Evolutionary conservation across 2,797 vertebrate genomes (phyloP), one percentile per base, ranked within the genome.

Genomic region (Dallia pectoralis): DNA sequence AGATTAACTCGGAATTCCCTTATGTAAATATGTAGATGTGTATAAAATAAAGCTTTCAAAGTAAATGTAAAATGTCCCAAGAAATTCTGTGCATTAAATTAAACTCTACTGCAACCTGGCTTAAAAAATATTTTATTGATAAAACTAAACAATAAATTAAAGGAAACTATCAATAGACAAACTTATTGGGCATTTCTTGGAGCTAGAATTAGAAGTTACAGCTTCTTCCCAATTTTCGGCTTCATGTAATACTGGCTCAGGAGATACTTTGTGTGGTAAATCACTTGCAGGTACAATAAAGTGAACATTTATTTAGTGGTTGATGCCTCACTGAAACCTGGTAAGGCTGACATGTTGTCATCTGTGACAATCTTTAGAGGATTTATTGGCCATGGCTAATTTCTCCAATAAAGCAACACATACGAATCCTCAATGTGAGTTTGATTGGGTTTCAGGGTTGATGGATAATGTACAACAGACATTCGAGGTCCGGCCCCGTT

Each of bases 11-110:
- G 32, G 40, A 81, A 72, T 61, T 44, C 53, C 75, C 61, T 72
- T 77, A 77, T 93, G 92, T 93, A 94, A 92, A 93, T 93, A 93
- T 94, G 92, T 93, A 93, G 90, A 93, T 93, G 91, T 93, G 90
- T 91, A 94, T 91, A 92, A 91, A 93, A 76, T 79, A 79, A 85
- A 82, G 76, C 81, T 89, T 92, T 91, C 71, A 90, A 90, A 91
- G 88, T 87, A 87, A 91, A 85, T 79, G 71, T 75, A 69, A 80
- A 80, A 79, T 53, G 63, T 74, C 36, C 71, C 8, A 53, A 67
- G 19, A 56, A 69, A 51, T 29, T 67, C 8, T 65, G 29, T 33
- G 27, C 6, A 29, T 62, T 44, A 22, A 15, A 22, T 49, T 32
- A 47, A 74, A 16, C 27, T 27, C 19, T 25, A 11, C 25, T 51